Evolutionary conservation across 2,113 vertebrate genomes (phyloP), one percentile per base, ranked within the genome.

Genomic region (Lanius ludovicianus): DNA sequence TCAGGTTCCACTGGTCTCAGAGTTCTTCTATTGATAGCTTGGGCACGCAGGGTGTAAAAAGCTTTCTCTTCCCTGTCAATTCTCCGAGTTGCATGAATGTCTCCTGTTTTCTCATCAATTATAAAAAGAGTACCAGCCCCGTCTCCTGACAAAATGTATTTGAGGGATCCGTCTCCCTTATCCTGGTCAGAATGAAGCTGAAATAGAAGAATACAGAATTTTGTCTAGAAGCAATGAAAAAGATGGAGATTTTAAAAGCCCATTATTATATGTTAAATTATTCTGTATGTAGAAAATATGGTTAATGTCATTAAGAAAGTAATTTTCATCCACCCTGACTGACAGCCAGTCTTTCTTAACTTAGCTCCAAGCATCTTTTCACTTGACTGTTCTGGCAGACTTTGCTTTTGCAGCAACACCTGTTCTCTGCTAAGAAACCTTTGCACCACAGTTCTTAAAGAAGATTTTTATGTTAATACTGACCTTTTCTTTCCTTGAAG

Each of bases 181-280:
- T 98, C 98, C 91, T 98, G 98, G 85, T 98, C 98, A 95, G 98
- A 98, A 92, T 98, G 98, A 94, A 98, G 98, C 98, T 98, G 70
- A 73, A 96, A 93, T 77, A n/a, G 55, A 93, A 96, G 33, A 76
- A 91, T 83, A 60, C 8, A 68, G 2, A 3, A 21, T 33, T 90
- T 84, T 56, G 19, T 50, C 92, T 65, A 78, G 37, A 84, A 84
- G 5, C 18, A 89, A 57, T 31, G 2, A 83, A 76, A 79, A 55
- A 2, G 44, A 41, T 10, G 1, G 10, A 10, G 8, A 3, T 42
- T 81, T 80, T 12, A 4, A 55, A 47, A 46, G 22, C 67, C 20
- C 21, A 27, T 33, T 65, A 22, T 41, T 64, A 25, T 28, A 31
- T 41, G 33, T 75, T 37, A 64, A 75, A n/a, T 57, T 11, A 71